A percentile compares a stretch with the other conserved stretches of the same genome.
phyloP scores from a whole-genome alignment of 2,888 invertebrate genomes.

The Xanthorhoe designata region DNA sequence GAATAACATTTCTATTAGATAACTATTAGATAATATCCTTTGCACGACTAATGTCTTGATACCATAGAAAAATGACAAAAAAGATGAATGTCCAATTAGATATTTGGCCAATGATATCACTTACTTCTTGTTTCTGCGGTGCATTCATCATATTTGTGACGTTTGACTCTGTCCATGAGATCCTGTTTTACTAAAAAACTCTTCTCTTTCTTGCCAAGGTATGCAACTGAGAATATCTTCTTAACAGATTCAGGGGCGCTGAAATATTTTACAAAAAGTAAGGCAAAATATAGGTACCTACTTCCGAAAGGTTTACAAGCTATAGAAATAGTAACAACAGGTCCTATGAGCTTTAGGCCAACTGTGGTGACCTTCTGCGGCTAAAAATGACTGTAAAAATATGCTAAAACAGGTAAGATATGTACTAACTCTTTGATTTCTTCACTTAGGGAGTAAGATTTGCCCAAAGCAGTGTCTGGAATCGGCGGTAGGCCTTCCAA shows the following conservation, averaged over 20 bases:
- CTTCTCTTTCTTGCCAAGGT: slow-evolving; percentile 86
- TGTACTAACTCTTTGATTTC: slow-evolving; percentile 89
- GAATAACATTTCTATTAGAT: no score
- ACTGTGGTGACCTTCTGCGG: no score
- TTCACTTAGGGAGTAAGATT: slow-evolving; percentile 85
- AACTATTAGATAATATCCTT: no score
- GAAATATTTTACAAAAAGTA: slow-evolving; percentile 53
- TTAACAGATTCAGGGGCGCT: slow-evolving; percentile 90
- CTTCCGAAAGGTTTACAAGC: neutral
- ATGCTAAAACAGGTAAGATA: neutral
- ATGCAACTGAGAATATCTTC: slow-evolving; percentile 89
- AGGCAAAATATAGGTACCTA: neutral
- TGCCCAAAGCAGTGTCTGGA: slow-evolving; percentile 78
- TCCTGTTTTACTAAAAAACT: slow-evolving; percentile 80
- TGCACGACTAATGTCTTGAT: no score
- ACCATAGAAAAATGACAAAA: no score
- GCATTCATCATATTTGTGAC: slow-evolving; percentile 88
- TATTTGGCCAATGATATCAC: slow-evolving; percentile 36
- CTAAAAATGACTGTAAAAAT: neutral
- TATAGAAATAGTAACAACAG: neutral
- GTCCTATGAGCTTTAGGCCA: neutral
- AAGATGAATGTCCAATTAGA: no score
- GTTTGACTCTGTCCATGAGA: slow-evolving; percentile 86
- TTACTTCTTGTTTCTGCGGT: slow-evolving; percentile 91
- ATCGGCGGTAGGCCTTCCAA: slow-evolving; percentile 84